Conservation (phyloP, 2,113 vertebrate genomes). For the Camelus bactrianus region DNA sequence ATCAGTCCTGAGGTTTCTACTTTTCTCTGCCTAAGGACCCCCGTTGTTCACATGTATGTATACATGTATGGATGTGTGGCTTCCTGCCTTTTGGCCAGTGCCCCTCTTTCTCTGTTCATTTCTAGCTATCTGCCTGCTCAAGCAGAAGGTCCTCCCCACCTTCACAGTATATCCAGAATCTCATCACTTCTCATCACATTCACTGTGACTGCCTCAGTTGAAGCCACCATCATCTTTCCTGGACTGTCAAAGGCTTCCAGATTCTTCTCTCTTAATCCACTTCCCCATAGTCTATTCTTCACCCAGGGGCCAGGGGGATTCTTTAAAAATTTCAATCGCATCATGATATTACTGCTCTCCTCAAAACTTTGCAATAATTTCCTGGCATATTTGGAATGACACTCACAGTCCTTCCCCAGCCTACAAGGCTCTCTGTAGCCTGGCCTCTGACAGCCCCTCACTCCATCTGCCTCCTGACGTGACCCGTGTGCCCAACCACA, state of each 20-base stretch:
- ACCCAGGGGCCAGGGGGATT: neutral
- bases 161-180: neutral
- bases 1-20: too few species aligned
- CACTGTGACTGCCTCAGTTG: accelerated
- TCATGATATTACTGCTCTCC: neutral
- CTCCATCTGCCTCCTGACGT: neutral
- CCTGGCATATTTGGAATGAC: neutral
- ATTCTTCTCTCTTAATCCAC: accelerated
- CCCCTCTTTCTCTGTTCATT: too few species aligned
- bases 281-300: neutral
- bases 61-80: too few species aligned
- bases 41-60: too few species aligned
- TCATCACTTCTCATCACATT: neutral
- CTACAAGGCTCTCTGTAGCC: neutral
- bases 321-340: neutral
- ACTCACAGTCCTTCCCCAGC: neutral
- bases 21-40: too few species aligned
- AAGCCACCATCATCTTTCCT: neutral
- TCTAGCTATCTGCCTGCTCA: too few species aligned
- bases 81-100: too few species aligned
- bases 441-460: neutral
- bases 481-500: neutral
- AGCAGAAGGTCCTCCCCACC: neutral
- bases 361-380: neutral
- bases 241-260: neutral